Percentiles rank a stretch among this genome's conserved stretches.
These are phyloP conservation scores for Hyperopisus bebe DNA, from an alignment of 2,113 vertebrate species.

Conservation along the genomic window DNA sequence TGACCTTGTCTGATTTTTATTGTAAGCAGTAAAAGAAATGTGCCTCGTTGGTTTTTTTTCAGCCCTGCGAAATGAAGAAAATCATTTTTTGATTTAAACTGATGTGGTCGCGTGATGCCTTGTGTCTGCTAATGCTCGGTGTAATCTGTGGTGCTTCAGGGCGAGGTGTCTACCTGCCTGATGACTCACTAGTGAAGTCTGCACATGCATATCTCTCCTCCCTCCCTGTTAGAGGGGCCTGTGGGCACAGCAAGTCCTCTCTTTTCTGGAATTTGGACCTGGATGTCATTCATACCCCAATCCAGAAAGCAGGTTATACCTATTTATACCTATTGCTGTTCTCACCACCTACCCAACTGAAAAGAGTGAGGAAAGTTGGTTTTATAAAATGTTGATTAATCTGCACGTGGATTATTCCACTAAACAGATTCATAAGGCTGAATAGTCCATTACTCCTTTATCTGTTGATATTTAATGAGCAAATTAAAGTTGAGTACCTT, in stretches of 20 bases:
- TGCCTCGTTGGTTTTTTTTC: not conserved
- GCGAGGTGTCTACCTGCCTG: not conserved
- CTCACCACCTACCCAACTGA: not conserved
- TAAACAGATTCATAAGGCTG: not conserved
- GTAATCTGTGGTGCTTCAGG: not conserved
- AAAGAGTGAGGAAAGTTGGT: not conserved
- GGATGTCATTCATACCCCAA: not conserved
- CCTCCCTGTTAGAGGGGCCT: not conserved
- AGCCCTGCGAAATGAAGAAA: not conserved
- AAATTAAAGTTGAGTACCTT: not conserved
- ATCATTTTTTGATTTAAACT: not conserved
- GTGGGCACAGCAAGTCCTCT: not conserved
- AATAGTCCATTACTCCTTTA: not conserved
- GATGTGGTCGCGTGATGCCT: not conserved
- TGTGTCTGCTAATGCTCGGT: not conserved
- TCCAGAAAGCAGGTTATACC: not conserved
- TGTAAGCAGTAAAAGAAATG: not conserved
- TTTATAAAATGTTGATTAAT: not conserved
- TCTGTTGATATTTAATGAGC: not conserved
- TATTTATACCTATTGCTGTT: not conserved
- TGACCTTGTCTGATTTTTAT: not conserved
- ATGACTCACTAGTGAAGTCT: not conserved
- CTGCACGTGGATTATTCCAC: not conserved
- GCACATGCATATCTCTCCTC: not conserved
- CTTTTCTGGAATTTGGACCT: not conserved